Base-by-base conservation (phyloP, 2,113 vertebrate species). In the Platysternon megacephalum region DNA sequence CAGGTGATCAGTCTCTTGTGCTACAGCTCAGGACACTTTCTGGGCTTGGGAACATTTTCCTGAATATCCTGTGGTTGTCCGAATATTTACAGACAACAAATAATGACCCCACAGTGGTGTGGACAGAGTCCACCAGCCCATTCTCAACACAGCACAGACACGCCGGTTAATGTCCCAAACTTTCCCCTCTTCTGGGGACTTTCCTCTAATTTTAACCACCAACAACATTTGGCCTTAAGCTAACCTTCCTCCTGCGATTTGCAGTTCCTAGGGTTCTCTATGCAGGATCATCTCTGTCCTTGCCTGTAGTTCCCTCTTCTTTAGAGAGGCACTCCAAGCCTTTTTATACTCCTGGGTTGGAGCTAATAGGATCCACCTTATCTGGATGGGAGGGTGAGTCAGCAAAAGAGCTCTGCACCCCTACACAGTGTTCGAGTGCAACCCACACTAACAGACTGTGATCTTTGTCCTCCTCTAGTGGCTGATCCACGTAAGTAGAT, bases 261-360 rank as follows among this genome's bases (percentile, higher is more conserved):
- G 4, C 13, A 0, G 0, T 65, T 91, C 19, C n/a, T 0, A 0
- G 21, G 7, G 21, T 79, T 16, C 17, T 24, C 6, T 3, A 2
- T 26, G 58, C 93, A 42, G 42, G 46, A 11, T 85, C 65, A 11
- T 6, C 51, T 8, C 42, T 86, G 8, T 22, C 79, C 48, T 91
- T 3, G 0, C 19, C 81, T 52, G 6, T 0, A 87, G 17, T 8
- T 1, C 48, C 6, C 9, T 90, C 55, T 55, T 16, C 51, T 32
- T 56, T 32, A 3, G n/a, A 10, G 44, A 80, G 12, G 8, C 1
- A 0, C 55, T 13, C 12, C 19, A 79, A 89, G 22, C 24, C 6
- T 84, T 51, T 92, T 76, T 29, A 51, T 44, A 35, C 5, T 84
- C 8, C 16, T n/a, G 53, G 0, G 0, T 0, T 42, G 52, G 11